Evolutionary conservation across 2,113 vertebrate genomes (phyloP).

Genomic region (Phyllopteryx taeniolatus): DNA sequence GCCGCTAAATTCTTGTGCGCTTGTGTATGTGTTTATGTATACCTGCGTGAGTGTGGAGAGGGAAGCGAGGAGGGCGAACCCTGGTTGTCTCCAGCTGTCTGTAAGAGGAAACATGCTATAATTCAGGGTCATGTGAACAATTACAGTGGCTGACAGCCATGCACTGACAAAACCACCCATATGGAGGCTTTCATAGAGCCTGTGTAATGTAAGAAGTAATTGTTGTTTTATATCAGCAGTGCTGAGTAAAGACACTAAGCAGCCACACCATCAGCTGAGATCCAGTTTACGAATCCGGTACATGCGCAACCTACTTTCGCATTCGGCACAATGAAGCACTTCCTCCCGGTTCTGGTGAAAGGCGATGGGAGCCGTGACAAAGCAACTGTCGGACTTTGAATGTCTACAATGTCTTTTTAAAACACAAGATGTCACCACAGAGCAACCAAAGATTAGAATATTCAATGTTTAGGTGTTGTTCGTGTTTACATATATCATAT

Average conservation of each 20-base stretch:
- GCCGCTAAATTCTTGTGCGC: background rate
- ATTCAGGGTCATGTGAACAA: conserved; percentile 21
- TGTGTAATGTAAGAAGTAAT: background rate
- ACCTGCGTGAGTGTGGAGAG: background rate
- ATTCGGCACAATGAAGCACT: too few relatives aligned
- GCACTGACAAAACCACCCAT: background rate
- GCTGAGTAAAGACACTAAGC: background rate
- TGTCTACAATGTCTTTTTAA: too few relatives aligned
- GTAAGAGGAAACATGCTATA: conserved; percentile 14
- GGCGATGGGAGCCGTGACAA: too few relatives aligned
- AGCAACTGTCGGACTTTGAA: too few relatives aligned
- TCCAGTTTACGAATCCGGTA: too few relatives aligned
- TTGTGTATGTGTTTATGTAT: background rate
- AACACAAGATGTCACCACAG: too few relatives aligned
- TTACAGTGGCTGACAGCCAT: conserved; percentile 13
- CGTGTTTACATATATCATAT: too few relatives aligned
- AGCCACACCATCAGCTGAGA: too few relatives aligned
- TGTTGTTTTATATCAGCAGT: background rate
- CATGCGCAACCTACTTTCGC: too few relatives aligned
- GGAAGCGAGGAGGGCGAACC: background rate
- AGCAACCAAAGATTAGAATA: too few relatives aligned
- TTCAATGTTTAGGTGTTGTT: too few relatives aligned
- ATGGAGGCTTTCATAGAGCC: background rate
- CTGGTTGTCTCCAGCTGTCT: conserved; percentile 33
- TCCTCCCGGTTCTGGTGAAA: too few relatives aligned